A percentile compares a stretch with the other conserved stretches of the same genome.
Evolutionary conservation across 2,797 vertebrate genomes (phyloP).

Genomic region (Choloepus didactylus): DNA sequence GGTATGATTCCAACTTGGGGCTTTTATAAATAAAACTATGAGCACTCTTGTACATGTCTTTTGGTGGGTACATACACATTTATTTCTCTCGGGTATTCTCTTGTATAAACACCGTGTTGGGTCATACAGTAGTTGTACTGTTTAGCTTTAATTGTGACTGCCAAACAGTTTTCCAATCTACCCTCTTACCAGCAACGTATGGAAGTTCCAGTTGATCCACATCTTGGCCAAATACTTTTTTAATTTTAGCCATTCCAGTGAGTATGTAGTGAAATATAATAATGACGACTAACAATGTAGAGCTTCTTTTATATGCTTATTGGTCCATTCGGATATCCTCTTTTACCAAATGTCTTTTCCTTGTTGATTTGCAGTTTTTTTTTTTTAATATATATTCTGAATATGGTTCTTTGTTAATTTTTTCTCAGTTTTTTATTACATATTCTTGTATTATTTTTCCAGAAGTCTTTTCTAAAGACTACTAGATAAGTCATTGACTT

Average conservation of each 20-base stretch:
- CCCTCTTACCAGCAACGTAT: background rate
- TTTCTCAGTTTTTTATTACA: background rate
- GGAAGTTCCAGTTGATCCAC: background rate
- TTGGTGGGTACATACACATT: background rate
- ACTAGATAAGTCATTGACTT: background rate
- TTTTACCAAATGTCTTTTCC: background rate
- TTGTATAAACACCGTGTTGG: background rate
- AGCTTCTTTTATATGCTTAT: background rate
- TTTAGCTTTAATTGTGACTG: background rate
- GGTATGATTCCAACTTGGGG: background rate
- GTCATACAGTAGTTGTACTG: background rate
- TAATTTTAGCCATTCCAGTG: background rate
- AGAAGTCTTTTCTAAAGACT: background rate
- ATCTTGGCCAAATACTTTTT: background rate
- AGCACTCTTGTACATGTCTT: background rate
- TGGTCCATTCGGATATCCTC: background rate
- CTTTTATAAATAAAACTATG: background rate
- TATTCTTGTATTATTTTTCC: conserved; percentile 18
- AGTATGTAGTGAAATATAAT: background rate
- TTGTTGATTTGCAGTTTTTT: background rate
- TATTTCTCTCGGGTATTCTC: background rate
- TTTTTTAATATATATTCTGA: background rate
- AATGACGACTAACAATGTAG: background rate
- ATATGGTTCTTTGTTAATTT: background rate
- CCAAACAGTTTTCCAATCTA: background rate